phyloP scores from a whole-genome alignment of 2,797 vertebrate genomes.

The Syngnathus rostellatus region DNA sequence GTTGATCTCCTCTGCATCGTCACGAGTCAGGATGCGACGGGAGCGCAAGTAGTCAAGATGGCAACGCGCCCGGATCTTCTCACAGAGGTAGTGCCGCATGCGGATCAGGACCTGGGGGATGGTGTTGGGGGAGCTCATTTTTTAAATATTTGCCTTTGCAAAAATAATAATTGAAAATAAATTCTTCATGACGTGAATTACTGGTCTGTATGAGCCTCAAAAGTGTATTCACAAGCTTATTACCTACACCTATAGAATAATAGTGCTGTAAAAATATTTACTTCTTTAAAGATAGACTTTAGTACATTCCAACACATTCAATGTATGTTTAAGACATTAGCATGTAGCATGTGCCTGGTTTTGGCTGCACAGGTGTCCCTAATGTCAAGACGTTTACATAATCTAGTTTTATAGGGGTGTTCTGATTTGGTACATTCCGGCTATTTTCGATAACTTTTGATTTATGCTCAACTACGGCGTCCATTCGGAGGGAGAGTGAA shows the following conservation, averaged over 20 bases:
- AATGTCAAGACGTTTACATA: background rate
- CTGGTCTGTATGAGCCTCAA: no score
- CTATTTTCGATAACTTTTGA: background rate
- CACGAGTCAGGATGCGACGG: slow-evolving; percentile 84
- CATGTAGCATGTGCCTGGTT: background rate
- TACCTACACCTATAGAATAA: no score
- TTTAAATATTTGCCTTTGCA: background rate
- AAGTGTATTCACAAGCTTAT: no score
- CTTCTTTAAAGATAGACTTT: no score
- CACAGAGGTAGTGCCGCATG: slow-evolving; percentile 84
- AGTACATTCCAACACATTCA: background rate
- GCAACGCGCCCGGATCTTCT: slow-evolving; percentile 87
- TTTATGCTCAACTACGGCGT: background rate
- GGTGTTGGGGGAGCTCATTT: slow-evolving; percentile 6
- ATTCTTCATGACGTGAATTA: no score
- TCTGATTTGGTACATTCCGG: background rate
- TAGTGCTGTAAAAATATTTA: no score
- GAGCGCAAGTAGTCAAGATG: slow-evolving; percentile 93
- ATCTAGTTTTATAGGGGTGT: background rate
- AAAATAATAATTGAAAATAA: background rate
- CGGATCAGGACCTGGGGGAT: slow-evolving; percentile 78
- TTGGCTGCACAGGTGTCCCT: background rate
- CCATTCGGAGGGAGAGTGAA: background rate
- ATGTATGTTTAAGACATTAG: no score
- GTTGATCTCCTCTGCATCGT: slow-evolving; percentile 91